Percentiles rank a stretch among this genome's conserved stretches.
Evolutionary conservation across 2,888 invertebrate species (phyloP).

Genomic region (Apeira syringaria): DNA sequence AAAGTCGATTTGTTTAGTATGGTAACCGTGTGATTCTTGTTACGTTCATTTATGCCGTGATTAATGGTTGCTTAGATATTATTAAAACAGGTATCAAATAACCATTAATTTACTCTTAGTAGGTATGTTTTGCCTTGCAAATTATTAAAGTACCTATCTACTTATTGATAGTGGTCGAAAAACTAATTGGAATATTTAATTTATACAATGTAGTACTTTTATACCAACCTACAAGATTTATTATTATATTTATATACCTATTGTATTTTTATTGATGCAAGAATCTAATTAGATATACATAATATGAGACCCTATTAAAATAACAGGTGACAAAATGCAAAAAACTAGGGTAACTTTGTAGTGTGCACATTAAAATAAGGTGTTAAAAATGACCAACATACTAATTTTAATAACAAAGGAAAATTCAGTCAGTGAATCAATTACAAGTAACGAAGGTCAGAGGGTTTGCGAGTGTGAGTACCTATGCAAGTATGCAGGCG

Average conservation of each 20-base stretch:
- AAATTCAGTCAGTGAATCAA: constrained; percentile 71
- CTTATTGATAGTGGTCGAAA: no score
- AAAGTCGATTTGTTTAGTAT: constrained; percentile 60
- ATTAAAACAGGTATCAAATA: no score
- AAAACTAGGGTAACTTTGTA: constrained; percentile 12
- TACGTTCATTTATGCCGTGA: no score
- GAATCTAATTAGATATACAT: constrained; percentile 16
- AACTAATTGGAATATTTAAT: no score
- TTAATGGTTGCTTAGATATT: no score
- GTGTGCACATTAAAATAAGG: constrained; percentile 26
- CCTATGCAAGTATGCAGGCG: constrained; percentile 82
- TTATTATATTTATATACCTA: no score
- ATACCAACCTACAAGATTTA: no score
- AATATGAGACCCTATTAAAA: constrained; percentile 13
- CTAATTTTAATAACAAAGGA: constrained; percentile 68
- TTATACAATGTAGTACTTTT: no score
- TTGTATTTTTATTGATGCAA: not conserved
- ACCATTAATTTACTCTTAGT: no score
- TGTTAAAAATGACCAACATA: constrained; percentile 45
- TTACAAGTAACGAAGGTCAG: constrained; percentile 79
- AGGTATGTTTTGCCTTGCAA: no score
- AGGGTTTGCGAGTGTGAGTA: constrained; percentile 75
- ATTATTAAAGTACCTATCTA: no score
- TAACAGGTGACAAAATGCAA: constrained; percentile 17
- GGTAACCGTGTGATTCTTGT: constrained; percentile 75